A percentile compares a stretch with the other conserved stretches of the same genome.
Conservation (phyloP, 2,113 vertebrate species). For the Megaceryle torquata region DNA sequence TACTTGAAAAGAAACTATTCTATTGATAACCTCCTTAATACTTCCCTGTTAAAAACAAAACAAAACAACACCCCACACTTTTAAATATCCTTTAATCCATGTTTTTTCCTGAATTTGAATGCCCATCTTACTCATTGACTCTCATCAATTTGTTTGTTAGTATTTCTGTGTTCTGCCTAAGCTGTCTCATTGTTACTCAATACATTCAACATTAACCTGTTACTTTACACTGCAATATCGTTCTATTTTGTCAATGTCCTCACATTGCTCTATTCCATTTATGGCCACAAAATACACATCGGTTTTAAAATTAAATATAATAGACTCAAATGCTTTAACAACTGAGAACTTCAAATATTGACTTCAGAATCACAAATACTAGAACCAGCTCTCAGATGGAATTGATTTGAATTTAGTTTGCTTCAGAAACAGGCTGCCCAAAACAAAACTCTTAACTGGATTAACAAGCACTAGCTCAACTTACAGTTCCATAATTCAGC, state of each 20-base stretch:
- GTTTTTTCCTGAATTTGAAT: not conserved
- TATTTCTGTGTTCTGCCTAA: not conserved
- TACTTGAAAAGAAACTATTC: not conserved
- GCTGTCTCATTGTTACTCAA: not conserved
- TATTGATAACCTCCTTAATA: not conserved
- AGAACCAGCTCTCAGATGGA: not conserved
- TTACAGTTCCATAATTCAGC: not conserved
- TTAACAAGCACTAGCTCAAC: not conserved
- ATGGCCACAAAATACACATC: not conserved
- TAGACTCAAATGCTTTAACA: not conserved
- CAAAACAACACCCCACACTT: not conserved
- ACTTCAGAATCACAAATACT: not conserved
- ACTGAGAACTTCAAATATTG: not conserved
- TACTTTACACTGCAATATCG: not conserved
- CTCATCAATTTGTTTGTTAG: not conserved
- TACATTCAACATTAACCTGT: not conserved
- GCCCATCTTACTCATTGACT: not conserved
- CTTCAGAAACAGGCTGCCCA: not conserved
- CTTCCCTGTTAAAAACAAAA: not conserved
- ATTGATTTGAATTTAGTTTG: not conserved
- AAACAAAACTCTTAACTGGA: not conserved
- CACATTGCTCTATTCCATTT: not conserved
- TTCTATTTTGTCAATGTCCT: not conserved
- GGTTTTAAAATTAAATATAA: not conserved
- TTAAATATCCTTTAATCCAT: not conserved